These are phyloP conservation scores for Charadrius vociferus DNA, from an alignment of 2,113 vertebrate species.

Conservation along the genomic window DNA sequence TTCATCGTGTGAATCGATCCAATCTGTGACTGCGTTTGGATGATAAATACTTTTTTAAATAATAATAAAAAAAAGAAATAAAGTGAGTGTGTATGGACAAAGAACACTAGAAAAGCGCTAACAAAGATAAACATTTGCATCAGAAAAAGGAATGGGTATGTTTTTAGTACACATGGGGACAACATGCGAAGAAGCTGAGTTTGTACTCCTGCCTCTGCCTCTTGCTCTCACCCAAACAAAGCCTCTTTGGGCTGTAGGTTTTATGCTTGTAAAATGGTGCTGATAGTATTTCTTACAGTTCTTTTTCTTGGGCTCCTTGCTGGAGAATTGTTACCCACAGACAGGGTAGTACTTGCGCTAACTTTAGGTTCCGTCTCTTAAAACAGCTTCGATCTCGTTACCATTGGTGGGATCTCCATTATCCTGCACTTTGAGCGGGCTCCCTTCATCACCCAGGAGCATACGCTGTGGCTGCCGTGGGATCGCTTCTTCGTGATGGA, in stretches of 20 bases:
- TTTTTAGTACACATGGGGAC: neutral
- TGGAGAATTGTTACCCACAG: neutral
- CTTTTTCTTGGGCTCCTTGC: neutral
- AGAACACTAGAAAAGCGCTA: neutral
- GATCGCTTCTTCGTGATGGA: conserved; percentile 99
- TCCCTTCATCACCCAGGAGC: conserved; percentile 97
- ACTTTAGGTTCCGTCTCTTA: neutral
- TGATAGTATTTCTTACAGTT: neutral
- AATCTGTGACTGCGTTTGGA: neutral
- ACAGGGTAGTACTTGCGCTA: neutral
- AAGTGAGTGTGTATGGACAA: neutral
- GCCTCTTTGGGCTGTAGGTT: neutral
- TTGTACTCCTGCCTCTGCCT: neutral
- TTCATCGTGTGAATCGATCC: neutral
- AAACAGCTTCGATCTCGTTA: conserved; percentile 94
- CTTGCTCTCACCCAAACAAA: neutral
- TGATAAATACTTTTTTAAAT: neutral
- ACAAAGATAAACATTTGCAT: neutral
- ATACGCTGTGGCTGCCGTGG: conserved; percentile 96
- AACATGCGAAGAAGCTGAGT: neutral
- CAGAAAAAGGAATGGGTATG: neutral
- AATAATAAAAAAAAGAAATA: neutral
- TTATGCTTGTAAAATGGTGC: neutral
- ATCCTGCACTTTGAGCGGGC: conserved; percentile 92
- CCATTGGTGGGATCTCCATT: conserved; percentile 90